Base-by-base conservation (phyloP, 2,888 invertebrate genomes). In the Seira sanloemensis region DNA sequence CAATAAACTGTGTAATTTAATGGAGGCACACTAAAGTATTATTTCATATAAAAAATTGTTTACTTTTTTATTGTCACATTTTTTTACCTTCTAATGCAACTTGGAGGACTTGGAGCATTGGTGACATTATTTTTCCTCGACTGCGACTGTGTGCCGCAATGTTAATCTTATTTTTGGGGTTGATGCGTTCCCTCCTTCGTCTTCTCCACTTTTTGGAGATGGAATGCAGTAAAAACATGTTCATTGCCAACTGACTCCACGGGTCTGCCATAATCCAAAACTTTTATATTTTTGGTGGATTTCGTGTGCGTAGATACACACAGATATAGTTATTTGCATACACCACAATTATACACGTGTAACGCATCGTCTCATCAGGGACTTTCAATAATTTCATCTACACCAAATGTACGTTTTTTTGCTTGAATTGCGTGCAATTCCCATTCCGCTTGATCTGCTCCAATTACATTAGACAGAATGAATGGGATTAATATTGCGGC, bases 181-280 rank as follows among this genome's bases (percentile, higher is more conserved):
- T 77, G 83, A 26, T 66, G 26, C 67, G 25, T 67, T 5, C 18
- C 9, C 12, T 62, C 5, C 5, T 18, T 12, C 18, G 7, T 5
- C 24, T 67, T 67, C 16, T 24, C 5, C n/a, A 67, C 4, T 67
- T 69, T 54, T 27, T 26, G 2, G 16, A n/a, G n/a, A 19, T 68
- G 62, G 19, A 37, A n/a, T 74, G 12, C 37, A 19, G 19, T 19
- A n/a, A 23, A 74, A 58, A 65, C 27, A 62, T 54, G 78, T 69
- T 84, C 83, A 84, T 84, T 84, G 83, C 83, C 83, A 84, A 62
- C 24, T 21, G 54, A 78, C 25, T 68, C 58, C 83, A 84, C 83
- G 83, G 72, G 83, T 73, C 46, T 65, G 82, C 25, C 73, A 67
- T 24, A 25, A 71, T 25, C 4, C 12, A 4, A 37, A 37, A 12